Percentiles rank a stretch among this genome's conserved stretches.
These are phyloP conservation scores for Drosophila repleta DNA, from an alignment of 1,140 invertebrate genomes.

Conservation along the genomic window DNA sequence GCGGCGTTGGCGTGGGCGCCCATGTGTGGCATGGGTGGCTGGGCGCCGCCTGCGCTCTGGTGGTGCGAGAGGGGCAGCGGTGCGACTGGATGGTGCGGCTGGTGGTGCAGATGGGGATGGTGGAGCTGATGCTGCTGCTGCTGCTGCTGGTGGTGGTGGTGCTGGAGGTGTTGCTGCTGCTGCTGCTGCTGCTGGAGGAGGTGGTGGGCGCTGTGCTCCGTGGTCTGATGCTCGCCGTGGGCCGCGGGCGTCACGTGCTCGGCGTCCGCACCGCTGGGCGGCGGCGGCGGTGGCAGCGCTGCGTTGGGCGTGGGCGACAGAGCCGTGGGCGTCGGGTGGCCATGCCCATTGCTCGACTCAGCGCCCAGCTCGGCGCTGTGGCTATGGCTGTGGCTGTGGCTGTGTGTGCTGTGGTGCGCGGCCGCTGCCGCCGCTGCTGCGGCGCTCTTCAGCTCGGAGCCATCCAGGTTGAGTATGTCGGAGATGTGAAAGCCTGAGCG, in stretches of 20 bases:
- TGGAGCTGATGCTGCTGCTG: constrained; percentile 48
- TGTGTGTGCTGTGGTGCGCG: constrained; percentile 32
- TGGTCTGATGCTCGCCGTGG: constrained; percentile 52
- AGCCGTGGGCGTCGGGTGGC: constrained; percentile 42
- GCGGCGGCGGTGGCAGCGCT: constrained; percentile 28
- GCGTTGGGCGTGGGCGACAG: constrained; percentile 58
- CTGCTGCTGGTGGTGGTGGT: constrained; percentile 42
- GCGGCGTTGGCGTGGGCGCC: constrained; percentile 48
- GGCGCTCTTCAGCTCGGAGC: constrained; percentile 77
- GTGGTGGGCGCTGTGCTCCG: constrained; percentile 56
- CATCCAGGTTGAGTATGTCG: constrained; percentile 89
- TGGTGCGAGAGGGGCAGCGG: constrained; percentile 48
- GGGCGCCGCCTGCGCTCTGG: constrained; percentile 36
- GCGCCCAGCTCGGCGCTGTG: constrained; percentile 40
- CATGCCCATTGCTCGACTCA: constrained; percentile 48
- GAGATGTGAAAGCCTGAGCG: constrained; percentile 90
- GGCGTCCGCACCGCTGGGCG: constrained; percentile 24
- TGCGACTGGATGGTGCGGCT: constrained; percentile 36
- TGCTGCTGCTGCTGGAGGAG: constrained; percentile 21
- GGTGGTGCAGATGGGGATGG: constrained; percentile 37
- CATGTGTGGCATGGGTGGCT: constrained; percentile 38
- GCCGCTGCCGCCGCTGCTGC: constrained; percentile 61
- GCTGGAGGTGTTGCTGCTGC: constrained; percentile 29
- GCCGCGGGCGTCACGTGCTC: constrained; percentile 24
- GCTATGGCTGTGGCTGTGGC: constrained; percentile 46